A percentile compares a stretch with the other conserved stretches of the same genome.
Evolutionary conservation across 1,140 invertebrate genomes (phyloP).

Genomic region (Caenorhabditis inopinata): DNA sequence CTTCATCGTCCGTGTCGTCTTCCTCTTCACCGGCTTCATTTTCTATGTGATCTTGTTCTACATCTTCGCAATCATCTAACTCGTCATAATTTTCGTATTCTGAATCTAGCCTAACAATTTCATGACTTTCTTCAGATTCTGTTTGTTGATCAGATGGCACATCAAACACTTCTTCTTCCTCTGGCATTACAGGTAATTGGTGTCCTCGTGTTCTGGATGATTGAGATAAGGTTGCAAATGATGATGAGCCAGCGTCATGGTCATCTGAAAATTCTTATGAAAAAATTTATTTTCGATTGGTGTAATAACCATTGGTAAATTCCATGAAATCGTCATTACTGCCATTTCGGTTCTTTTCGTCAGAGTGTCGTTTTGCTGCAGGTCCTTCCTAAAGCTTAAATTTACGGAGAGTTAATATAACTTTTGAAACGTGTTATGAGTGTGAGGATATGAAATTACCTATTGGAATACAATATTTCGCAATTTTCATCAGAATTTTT

Average conservation of each 20-base stretch:
- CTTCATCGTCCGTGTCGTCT: not conserved
- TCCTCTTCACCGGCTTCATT: not conserved
- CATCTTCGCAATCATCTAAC: not conserved
- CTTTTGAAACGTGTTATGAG: no score
- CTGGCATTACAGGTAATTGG: not conserved
- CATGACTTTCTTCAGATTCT: conserved; percentile 6
- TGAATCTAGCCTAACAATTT: not conserved
- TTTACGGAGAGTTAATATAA: not conserved
- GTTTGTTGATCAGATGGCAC: not conserved
- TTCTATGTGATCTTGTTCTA: not conserved
- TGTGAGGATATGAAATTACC: no score
- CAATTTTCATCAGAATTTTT: no score
- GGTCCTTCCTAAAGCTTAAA: not conserved
- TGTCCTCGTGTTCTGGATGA: not conserved
- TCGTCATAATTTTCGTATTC: not conserved
- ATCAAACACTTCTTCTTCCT: conserved; percentile 5
- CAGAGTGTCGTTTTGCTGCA: not conserved
- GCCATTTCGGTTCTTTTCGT: not conserved
- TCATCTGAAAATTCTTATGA: not conserved
- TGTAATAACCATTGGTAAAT: not conserved
- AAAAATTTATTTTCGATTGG: not conserved
- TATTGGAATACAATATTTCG: no score
- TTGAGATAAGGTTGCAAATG: not conserved
- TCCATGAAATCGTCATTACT: not conserved
- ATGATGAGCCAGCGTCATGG: not conserved